These are phyloP conservation scores for Phoxinus dragarum DNA, from an alignment of 2,797 vertebrate genomes.

Conservation along the genomic window DNA sequence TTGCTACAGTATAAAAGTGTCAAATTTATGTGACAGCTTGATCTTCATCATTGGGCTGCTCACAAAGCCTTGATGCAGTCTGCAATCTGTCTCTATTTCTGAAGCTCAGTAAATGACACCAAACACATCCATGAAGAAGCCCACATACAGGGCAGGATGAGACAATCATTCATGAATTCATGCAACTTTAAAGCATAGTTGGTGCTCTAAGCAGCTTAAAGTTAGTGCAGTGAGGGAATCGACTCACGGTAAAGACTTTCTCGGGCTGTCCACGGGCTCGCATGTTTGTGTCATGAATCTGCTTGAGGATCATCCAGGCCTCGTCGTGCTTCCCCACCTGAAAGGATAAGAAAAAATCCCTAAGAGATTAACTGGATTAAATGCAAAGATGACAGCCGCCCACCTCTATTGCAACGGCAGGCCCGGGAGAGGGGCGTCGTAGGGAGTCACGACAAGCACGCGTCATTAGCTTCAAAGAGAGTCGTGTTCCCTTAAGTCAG, in stretches of 20 bases:
- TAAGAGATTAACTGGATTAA: constrained; percentile 62
- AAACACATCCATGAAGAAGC: constrained; percentile 70
- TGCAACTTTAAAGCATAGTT: constrained; percentile 68
- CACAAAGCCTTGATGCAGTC: constrained; percentile 8
- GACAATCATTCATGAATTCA: constrained; percentile 66
- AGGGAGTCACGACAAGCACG: constrained; percentile 66
- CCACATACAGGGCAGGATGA: constrained; percentile 55
- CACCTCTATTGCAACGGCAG: constrained; percentile 19
- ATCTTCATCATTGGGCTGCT: constrained; percentile 16
- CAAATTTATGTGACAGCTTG: background rate
- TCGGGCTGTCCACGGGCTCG: constrained; percentile 95
- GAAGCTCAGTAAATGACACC: constrained; percentile 73
- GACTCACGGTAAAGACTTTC: constrained; percentile 98
- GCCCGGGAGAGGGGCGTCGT: background rate
- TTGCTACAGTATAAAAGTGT: background rate
- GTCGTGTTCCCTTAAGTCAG: constrained; percentile 25
- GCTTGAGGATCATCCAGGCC: constrained; percentile 99
- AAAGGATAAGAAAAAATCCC: constrained; percentile 46
- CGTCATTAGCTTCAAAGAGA: constrained; percentile 68
- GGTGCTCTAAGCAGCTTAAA: constrained; percentile 74
- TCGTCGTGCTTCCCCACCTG: constrained; percentile 98
- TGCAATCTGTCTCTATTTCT: constrained; percentile 9
- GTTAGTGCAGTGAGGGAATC: constrained; percentile 41
- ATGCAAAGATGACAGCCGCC: constrained; percentile 50
- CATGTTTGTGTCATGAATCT: constrained; percentile 99